These are phyloP conservation scores for Anthoptus insignis DNA, from an alignment of 2,888 invertebrate genomes.

Conservation along the genomic window DNA sequence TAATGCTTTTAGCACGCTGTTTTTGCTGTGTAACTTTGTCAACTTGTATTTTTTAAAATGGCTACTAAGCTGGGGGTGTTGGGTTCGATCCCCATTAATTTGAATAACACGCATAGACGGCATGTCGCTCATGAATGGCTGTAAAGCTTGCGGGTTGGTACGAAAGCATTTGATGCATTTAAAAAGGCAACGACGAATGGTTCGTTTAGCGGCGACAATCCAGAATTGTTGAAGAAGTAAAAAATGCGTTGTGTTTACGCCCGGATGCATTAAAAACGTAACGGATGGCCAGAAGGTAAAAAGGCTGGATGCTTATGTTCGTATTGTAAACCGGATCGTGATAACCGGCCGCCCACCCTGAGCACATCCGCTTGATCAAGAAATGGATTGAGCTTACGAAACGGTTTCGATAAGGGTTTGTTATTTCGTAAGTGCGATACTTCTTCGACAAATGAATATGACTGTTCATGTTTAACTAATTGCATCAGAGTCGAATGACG, in stretches of 20 bases:
- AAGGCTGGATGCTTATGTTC: conserved; percentile 37
- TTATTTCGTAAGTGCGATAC: conserved; percentile 4
- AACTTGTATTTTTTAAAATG: no score
- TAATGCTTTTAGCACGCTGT: neutral
- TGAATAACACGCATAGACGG: conserved; percentile 14
- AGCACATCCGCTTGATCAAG: conserved; percentile 30
- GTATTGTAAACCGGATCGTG: conserved; percentile 35
- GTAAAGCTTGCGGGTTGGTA: conserved; percentile 14
- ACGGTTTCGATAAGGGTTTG: conserved; percentile 20
- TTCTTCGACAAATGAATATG: conserved; percentile 19
- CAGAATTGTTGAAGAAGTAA: conserved; percentile 36
- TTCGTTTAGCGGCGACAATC: conserved; percentile 34
- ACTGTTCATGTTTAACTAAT: neutral
- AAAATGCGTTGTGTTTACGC: conserved; percentile 29
- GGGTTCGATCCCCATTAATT: no score
- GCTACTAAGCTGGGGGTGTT: no score
- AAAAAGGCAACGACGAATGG: conserved; percentile 20
- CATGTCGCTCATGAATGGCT: conserved; percentile 38
- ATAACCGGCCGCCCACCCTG: conserved; percentile 40
- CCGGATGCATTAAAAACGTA: conserved; percentile 26
- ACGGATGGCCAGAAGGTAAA: conserved; percentile 18
- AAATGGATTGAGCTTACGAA: conserved; percentile 38
- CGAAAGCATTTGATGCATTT: conserved; percentile 32
- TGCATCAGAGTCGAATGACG: neutral
- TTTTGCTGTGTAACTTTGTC: no score